Base-by-base conservation (phyloP, 2,113 vertebrate species). In the Myanophis thanlyinensis region DNA sequence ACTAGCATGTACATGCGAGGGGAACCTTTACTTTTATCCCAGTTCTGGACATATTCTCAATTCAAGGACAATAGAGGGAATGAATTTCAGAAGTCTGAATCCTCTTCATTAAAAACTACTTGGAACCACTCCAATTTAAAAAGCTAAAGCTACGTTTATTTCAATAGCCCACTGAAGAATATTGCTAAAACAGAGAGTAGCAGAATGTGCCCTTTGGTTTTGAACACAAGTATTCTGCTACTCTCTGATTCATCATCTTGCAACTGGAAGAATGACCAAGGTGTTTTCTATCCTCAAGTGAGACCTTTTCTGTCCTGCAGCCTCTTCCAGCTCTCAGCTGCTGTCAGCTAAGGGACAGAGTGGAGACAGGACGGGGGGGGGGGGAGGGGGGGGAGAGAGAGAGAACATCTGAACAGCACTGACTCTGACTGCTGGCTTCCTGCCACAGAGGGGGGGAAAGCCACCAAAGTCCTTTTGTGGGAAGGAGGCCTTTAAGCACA, bases 361-460 rank as follows among this genome's bases (percentile, higher is more conserved):
- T n/a, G 53, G 20, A 0, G 48, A 10, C 4, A 20, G 52, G 52
- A 20, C 0, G 8, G 8, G 7, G 3, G 2, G 7, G 10, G 59
- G 27, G 11, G 3, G 30, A n/a, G n/a, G n/a, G n/a, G n/a, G n/a
- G n/a, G n/a, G n/a, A n/a, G n/a, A n/a, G n/a, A n/a, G n/a, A n/a
- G n/a, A n/a, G n/a, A n/a, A n/a, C 62, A 67, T 15, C 59, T 4
- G 30, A 13, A n/a, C 12, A 5, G 10, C 11, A 30, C 30, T n/a
- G 62, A 67, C 62, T n/a, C 4, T 4, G 30, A 67, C 12, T 30
- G 62, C 62, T 67, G 30, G 62, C 62, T n/a, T 67, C 62, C 11
- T 67, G 62, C 62, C 62, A 13, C 59, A n/a, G 62, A 4, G 59
- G 27, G 59, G 59, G 56, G 9, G 10, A 9, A 59, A 27, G 59